phyloP scores from a whole-genome alignment of 2,113 vertebrate genomes.

The Tenebrosternarchus preto region DNA sequence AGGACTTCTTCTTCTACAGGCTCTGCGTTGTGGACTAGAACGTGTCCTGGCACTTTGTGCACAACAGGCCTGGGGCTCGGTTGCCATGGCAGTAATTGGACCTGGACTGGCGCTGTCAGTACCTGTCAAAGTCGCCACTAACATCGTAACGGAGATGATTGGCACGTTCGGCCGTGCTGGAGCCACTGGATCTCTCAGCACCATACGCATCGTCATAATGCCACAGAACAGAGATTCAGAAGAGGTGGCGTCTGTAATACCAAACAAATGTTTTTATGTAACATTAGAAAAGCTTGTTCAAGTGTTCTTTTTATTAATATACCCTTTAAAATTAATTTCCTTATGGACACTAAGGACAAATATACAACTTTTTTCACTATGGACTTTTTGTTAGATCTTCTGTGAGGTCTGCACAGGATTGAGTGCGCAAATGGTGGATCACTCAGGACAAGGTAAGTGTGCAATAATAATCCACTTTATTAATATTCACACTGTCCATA shows the following conservation, averaged over 20 bases:
- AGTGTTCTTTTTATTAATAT: no score
- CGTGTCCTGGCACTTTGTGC: conserved; percentile 61
- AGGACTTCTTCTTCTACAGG: conserved; percentile 48
- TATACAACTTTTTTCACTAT: background rate
- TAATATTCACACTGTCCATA: background rate
- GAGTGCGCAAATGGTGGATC: conserved; percentile 52
- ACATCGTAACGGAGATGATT: conserved; percentile 59
- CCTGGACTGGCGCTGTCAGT: conserved; percentile 56
- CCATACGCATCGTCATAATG: conserved; percentile 63
- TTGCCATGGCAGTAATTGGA: conserved; percentile 69
- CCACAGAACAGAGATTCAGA: conserved; percentile 52
- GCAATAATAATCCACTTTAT: background rate
- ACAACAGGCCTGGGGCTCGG: conserved; percentile 47
- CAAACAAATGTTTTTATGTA: no score
- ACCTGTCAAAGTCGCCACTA: conserved; percentile 45
- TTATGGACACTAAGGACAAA: background rate
- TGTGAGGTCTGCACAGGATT: conserved; percentile 45
- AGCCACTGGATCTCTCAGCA: conserved; percentile 45
- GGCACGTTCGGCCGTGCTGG: conserved; percentile 49
- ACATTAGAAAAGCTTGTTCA: no score
- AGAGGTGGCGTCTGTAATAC: conserved; percentile 47
- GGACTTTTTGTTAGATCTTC: conserved; percentile 55
- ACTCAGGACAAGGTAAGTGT: conserved; percentile 54
- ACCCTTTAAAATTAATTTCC: no score
- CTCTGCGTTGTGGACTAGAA: conserved; percentile 53